Conservation (phyloP, 2,113 vertebrate species). For the Paraplagusia blochii region DNA sequence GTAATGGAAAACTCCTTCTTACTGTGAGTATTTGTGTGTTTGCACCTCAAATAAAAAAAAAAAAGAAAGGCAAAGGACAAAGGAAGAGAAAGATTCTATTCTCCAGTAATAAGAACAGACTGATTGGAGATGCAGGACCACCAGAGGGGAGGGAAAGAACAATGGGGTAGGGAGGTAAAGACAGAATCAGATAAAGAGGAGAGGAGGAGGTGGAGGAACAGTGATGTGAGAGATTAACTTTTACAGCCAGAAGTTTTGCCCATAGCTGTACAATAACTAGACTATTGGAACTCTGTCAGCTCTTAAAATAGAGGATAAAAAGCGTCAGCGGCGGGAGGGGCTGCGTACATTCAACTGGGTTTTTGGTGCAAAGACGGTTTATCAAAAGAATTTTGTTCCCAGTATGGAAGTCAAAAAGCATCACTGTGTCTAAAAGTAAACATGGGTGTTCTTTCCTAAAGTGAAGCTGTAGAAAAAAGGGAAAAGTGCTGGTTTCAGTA, state of each 20-base stretch:
- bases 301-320: slow-evolving; percentile 37
- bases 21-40: background rate
- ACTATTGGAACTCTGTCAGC: slow-evolving; percentile 59
- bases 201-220: slow-evolving; percentile 30
- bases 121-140: slow-evolving; percentile 58
- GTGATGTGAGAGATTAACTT: slow-evolving; percentile 45
- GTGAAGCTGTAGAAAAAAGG: no score
- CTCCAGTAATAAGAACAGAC: slow-evolving; percentile 50
- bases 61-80: no score
- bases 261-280: slow-evolving; percentile 46
- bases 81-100: slow-evolving; percentile 22
- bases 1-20: slow-evolving; percentile 40
- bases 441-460: no score
- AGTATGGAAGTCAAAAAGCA: no score
- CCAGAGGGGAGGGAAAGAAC: slow-evolving; percentile 50
- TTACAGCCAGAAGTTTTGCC: slow-evolving; percentile 50
- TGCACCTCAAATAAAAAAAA: background rate
- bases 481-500: no score
- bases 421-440: no score
- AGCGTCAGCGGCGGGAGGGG: background rate
- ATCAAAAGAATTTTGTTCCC: no score
- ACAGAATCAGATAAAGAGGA: slow-evolving; percentile 35
- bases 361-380: background rate
- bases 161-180: slow-evolving; percentile 46
- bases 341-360: background rate